Base-by-base conservation (phyloP, 2,888 invertebrate genomes). In the Mythimna impura region DNA sequence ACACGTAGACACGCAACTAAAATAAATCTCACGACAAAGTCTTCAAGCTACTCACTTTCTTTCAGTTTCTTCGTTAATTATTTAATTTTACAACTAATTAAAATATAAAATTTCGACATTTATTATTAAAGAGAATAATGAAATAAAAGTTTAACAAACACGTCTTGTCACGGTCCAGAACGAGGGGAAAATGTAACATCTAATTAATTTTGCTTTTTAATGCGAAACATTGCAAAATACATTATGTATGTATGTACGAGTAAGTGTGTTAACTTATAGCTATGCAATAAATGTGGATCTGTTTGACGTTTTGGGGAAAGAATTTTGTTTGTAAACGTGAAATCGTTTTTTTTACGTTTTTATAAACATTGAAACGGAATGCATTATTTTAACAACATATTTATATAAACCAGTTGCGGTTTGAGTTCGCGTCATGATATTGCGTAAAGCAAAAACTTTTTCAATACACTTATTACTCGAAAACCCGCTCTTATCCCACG, bases 101-200 rank as follows among this genome's bases (percentile, higher is more conserved):
- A 66, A 71, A 66, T 70, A 57, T 40, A 62, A 69, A 73, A 76
- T 73, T 72, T 71, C 68, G 73, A 69, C 50, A 68, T 77, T 78
- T 73, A 80, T 74, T 79, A 62, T 65, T 43, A 78, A 68, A 71
- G 66, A 69, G 63, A 66, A 79, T 77, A 81, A 78, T 73, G 72
- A 82, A 84, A 78, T 81, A 71, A 73, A 68, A 75, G 34, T 78
- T 67, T 76, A 73, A 73, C 73, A 73, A 80, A 83, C 78, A 92
- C 93, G 92, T 91, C 92, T 87, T 87, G 90, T 93, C 89, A 92
- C 93, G 91, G 91, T 92, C 89, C 88, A 87, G 84, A 89, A 89
- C 90, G 87, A 89, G 88, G 88, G 89, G 91, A 90, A 93, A 93
- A 93, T 93, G 92, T 83, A 86, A 83, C 73, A 88, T 87, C 82